phyloP scores from a whole-genome alignment of 2,113 vertebrate genomes.

The Vulpes ferrilata region DNA sequence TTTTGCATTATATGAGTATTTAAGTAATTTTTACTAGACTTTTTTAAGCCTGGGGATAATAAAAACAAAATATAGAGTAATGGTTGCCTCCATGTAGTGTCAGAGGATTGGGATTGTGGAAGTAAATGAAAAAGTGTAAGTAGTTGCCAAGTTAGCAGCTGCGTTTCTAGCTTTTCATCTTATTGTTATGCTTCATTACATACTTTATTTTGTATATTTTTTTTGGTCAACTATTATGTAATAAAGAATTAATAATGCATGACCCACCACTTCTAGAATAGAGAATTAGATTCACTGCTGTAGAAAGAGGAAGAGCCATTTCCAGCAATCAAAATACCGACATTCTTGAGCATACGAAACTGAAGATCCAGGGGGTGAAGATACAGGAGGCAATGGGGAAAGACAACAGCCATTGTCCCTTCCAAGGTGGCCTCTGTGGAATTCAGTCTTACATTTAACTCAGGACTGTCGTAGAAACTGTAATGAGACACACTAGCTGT shows the following conservation, averaged over 20 bases:
- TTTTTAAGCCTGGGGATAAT: not conserved
- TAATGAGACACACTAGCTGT: not conserved
- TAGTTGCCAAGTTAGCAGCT: not conserved
- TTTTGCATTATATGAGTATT: not conserved
- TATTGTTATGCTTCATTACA: not conserved
- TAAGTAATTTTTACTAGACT: not conserved
- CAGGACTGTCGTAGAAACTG: not conserved
- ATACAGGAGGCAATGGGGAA: not conserved
- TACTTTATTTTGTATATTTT: not conserved
- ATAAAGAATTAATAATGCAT: not conserved
- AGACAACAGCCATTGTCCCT: not conserved
- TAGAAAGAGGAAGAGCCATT: not conserved
- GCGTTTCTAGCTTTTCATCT: not conserved
- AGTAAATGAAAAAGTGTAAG: too few species aligned
- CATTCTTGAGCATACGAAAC: not conserved
- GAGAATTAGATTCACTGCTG: not conserved
- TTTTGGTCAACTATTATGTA: not conserved
- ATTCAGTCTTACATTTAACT: not conserved
- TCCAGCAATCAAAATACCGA: too few species aligned
- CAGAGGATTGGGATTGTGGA: not conserved
- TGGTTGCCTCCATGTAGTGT: not conserved
- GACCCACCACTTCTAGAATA: not conserved
- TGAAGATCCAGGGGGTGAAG: not conserved
- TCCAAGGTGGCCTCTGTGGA: not conserved
- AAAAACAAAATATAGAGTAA: not conserved